Evolutionary conservation across 2,113 vertebrate genomes (phyloP), one percentile per base, ranked within the genome.

Genomic region (Brachyhypopomus gauderio): DNA sequence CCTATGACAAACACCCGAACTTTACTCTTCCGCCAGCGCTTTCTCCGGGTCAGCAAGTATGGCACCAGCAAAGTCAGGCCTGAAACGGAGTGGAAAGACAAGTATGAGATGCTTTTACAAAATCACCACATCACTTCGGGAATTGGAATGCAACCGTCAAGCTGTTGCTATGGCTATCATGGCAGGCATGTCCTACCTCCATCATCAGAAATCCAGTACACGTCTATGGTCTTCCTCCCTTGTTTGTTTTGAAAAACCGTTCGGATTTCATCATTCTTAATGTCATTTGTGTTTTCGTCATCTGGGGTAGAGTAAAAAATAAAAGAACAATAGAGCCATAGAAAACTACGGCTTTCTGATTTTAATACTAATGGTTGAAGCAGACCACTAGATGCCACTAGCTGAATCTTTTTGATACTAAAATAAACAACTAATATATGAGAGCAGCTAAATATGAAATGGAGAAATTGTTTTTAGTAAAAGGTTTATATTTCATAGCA

Each of bases 41-140:
- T 92, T 8, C 91, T 89, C 78, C 90, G 90, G 19, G 90, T 92
- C 83, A 95, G 75, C 78, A 94, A 88, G 78, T 93, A 94, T 2
- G 94, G 94, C 19, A 95, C 92, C 75, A 95, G 88, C 17, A 94
- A 90, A 0, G 94, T 94, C 79, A 95, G 88, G 55, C 94, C 94
- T 95, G 16, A 30, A 23, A 27, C 1, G 70, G 72, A 62, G n/a
- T 2, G 16, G 58, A 72, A 9, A 81, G 20, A 7, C 34, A 8
- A 2, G 17, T 59, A 23, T 25, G 19, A 34, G 19, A 3, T 3
- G 5, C 14, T 27, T 63, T 75, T 48, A 8, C 41, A 52, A 72
- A 52, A 55, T 72, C 45, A 30, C 3, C 55, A 20, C 71, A 30
- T 9, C 2, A 41, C 9, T 58, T 58, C 19, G 14, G 56, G 20